Evolutionary conservation across 2,113 vertebrate species (phyloP), one percentile per base, ranked within the genome.

Genomic region (Pongo pygmaeus): DNA sequence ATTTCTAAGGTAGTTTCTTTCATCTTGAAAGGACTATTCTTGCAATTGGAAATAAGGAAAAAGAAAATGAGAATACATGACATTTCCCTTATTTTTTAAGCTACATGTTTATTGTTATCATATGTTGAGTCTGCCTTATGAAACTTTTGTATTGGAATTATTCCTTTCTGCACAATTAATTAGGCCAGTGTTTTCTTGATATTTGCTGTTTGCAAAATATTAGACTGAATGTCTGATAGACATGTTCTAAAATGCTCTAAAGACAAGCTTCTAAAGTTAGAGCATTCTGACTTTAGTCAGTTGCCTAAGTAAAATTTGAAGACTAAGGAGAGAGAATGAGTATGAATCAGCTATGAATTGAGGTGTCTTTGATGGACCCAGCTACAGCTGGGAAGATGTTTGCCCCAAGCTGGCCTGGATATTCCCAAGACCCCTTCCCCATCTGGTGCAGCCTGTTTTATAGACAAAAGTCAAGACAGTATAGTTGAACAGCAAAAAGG

Each of bases 401-500:
- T 91, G 18, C 16, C 9, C 10, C n/a, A 23, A 12, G 20, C 83
- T 13, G 48, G 13, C 14, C 27, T 70, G 43, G 13, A 1, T 69
- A 8, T 3, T 55, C 38, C 25, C 3, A 35, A 7, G 9, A 3
- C 22, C 0, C 27, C 35, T 3, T 12, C 52, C 40, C 12, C 4
- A 86, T 83, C 20, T 70, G 40, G 7, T 67, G 38, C 57, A 79
- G 25, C 55, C 38, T 80, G 32, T 69, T 87, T 94, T 89, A 57
- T 50, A 83, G 50, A 78, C 46, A 93, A 72, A 97, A 79, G 72
- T 27, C 27, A 97, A 35, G 88, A 13, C 43, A 95, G 70, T 88
- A 43, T 40, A 94, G 43, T 74, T 84, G 92, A 97, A 95, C 4
- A 70, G 59, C 30, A 94, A 98, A 74, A 25, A 43, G 27, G 69